Evolutionary conservation across 2,797 vertebrate species (phyloP).

Genomic region (Clarias platycephalus): DNA sequence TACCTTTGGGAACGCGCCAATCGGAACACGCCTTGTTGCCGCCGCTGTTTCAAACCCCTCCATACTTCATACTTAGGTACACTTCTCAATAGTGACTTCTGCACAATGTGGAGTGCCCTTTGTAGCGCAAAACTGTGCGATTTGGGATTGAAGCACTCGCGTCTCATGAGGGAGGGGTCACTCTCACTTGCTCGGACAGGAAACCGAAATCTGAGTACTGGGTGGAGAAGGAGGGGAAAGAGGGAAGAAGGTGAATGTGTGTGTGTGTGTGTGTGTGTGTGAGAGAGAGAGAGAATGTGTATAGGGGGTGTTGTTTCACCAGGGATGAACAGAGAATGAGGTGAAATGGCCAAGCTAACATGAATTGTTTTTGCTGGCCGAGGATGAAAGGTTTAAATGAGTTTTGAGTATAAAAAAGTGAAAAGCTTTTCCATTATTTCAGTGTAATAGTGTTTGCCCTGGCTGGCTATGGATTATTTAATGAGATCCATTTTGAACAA

Average conservation of each 20-base stretch:
- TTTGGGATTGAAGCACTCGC: background rate
- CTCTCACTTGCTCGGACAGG: slow-evolving; percentile 50
- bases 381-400: background rate
- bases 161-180: background rate
- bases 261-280: background rate
- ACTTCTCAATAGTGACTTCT: background rate
- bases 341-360: slow-evolving; percentile 12
- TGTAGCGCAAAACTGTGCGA: background rate
- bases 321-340: background rate
- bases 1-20: slow-evolving; percentile 67
- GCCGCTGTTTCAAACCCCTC: slow-evolving; percentile 21
- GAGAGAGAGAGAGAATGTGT: background rate
- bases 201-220: slow-evolving; percentile 57
- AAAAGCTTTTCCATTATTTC: background rate
- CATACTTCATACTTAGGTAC: background rate
- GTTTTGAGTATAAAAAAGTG: background rate
- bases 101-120: background rate
- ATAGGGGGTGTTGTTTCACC: background rate
- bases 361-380: slow-evolving; percentile 5
- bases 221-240: slow-evolving; percentile 15
- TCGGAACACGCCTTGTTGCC: slow-evolving; percentile 62
- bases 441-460: background rate
- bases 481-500: background rate
- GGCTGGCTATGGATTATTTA: background rate
- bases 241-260: slow-evolving; percentile 20